Evolutionary conservation across 2,113 vertebrate species (phyloP), one percentile per base, ranked within the genome.

Genomic region (Callithrix jacchus): DNA sequence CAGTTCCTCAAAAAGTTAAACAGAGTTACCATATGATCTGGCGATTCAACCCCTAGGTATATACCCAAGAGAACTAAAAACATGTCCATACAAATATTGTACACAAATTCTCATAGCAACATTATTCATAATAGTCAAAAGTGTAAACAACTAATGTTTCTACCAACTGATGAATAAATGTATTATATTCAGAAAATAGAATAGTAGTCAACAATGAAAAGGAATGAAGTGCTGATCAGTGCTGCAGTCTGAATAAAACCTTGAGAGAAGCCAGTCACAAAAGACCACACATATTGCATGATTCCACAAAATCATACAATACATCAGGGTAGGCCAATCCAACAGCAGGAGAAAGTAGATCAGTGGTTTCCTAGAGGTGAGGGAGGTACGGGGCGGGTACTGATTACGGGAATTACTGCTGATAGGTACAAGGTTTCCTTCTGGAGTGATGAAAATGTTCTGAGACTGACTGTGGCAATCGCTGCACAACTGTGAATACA

Each of bases 61-160:
- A 52, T 8, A 56, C 52, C 35, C 81, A 89, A 86, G 71, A 88
- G 66, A 97, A 93, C 27, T 27, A 89, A 94, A 82, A 92, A 70
- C 14, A 52, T 6, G 8, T 23, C 47, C 54, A 74, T 13, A 85
- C 40, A 82, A 76, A 86, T 83, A 70, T 30, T 82, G 21, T 56
- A 82, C 74, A 35, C 13, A 71, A 25, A 64, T 52, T 6, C 25
- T 82, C 58, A 47, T 16, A 21, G 56, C 16, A 96, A 8, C 49
- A 76, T 52, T 80, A 58, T 49, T 76, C 11, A 54, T 30, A 85
- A 70, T 12, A 82, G 21, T 68, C 30, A 95, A 81, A 74, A 61
- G 9, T 77, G 5, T 6, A 86, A 87, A 85, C 45, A 45, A 71
- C 49, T 61, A 80, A 12, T 25, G 42, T 82, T 49, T 40, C 66